Conservation (phyloP, 2,113 vertebrate species). For the Ceyx cyanopectus region DNA sequence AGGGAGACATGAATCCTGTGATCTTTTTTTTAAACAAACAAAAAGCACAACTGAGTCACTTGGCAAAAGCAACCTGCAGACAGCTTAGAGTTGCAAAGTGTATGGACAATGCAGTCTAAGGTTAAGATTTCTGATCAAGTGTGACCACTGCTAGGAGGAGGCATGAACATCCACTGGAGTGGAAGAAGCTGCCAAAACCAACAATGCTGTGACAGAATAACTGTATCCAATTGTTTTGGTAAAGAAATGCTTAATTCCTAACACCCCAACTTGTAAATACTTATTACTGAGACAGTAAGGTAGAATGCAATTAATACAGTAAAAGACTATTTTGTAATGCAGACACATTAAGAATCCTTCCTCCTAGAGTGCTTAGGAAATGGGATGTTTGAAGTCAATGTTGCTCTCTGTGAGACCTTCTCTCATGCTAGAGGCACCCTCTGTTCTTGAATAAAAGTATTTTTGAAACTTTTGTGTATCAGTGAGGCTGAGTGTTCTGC, state of each 20-base stretch:
- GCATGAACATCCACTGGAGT: background rate
- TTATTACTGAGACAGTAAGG: background rate
- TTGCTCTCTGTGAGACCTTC: background rate
- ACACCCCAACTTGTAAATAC: background rate
- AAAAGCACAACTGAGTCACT: background rate
- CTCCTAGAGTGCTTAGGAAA: background rate
- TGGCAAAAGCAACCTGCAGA: background rate
- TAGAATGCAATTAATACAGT: background rate
- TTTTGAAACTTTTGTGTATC: background rate
- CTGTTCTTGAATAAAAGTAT: background rate
- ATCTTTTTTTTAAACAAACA: background rate
- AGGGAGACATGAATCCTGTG: background rate
- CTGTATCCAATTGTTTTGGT: background rate
- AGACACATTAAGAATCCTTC: background rate
- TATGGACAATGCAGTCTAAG: background rate
- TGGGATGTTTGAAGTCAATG: background rate
- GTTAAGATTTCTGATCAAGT: background rate
- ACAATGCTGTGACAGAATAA: background rate
- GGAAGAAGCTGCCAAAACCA: background rate
- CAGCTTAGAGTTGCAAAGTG: background rate
- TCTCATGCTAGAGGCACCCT: rapidly evolving
- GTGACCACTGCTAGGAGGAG: background rate
- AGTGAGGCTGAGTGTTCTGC: background rate
- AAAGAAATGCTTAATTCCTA: background rate
- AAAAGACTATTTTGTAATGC: background rate